Evolutionary conservation across 64 coral and sea anemone genomes (phyloP), one percentile per base, ranked within the genome.

Genomic region (Pocillopora verrucosa): DNA sequence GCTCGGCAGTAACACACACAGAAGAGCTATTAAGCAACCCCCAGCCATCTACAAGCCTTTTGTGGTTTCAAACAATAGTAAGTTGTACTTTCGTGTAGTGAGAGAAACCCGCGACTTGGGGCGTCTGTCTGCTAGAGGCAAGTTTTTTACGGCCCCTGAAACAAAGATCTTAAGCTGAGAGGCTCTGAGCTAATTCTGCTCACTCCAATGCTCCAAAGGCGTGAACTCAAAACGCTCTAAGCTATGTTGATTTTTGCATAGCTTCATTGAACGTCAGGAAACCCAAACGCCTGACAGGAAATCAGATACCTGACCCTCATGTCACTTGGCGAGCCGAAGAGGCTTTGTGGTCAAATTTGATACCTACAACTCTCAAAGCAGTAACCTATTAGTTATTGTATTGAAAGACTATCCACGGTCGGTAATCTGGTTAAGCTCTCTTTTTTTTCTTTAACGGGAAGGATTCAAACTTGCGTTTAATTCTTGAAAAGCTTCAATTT

Each of bases 331-430:
- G 11, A 36, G 73, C 34, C 19, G 75, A 77, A 17, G 19, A 22
- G 75, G 19, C 75, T 67, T 83, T 85, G 82, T 85, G 82, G 82
- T 85, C 82, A 85, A 85, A 85, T 24, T 72, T 58, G 82, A 85
- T 65, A 72, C 82, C 82, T 1, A 17, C 10, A 11, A 0, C 25
- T 24, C 22, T 20, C 72, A 51, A 51, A 51, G 41, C 41, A 51
- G 41, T 51, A 51, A 7, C 41, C 12, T 51, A n/a, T 70, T 20
- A 70, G 61, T n/a, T 85, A 65, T 59, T 85, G 13, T 65, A 60
- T 67, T 19, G 7, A 58, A 11, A 70, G 38, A 85, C 20, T n/a
- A 36, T 72, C 37, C 20, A 77, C 34, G 4, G 41, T 17, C 1
- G 6, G 3, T 37, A 64, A 82, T 82, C 62, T 30, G 16, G 11